These are phyloP conservation scores for Mesorhabditis spiculigera DNA, from an alignment of 2,888 invertebrate species.

Conservation along the genomic window DNA sequence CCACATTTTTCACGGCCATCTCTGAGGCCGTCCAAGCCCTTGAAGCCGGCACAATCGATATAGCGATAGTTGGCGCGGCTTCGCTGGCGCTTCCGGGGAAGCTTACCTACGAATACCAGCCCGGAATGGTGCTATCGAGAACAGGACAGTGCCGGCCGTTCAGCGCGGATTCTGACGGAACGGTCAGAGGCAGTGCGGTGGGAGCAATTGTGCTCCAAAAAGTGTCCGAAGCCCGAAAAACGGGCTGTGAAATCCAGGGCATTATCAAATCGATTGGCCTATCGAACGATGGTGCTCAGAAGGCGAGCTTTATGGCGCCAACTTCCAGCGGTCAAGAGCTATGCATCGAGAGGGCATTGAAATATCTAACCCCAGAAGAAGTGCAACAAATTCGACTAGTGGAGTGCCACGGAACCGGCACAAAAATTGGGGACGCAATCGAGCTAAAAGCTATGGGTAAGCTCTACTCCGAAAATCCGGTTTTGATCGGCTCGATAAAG, in stretches of 20 bases:
- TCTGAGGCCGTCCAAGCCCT: constrained; percentile 29
- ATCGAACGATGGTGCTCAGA: constrained; percentile 43
- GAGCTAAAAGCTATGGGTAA: constrained; percentile 36
- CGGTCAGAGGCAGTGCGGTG: constrained; percentile 41
- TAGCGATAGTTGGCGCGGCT: constrained; percentile 42
- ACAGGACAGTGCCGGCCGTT: constrained; percentile 46
- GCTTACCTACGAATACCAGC: constrained; percentile 23
- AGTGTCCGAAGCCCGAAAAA: constrained; percentile 8
- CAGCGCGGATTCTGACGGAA: constrained; percentile 38
- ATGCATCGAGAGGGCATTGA: constrained; percentile 45
- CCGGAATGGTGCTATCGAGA: constrained; percentile 26
- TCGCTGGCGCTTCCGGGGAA: constrained; percentile 29
- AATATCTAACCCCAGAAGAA: constrained; percentile 18
- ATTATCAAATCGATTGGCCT: constrained; percentile 30
- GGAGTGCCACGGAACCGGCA: constrained; percentile 94
- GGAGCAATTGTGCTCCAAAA: constrained; percentile 42
- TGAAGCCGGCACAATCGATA: constrained; percentile 23
- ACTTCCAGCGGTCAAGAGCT: constrained; percentile 38
- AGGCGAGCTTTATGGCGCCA: constrained; percentile 54
- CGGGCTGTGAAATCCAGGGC: constrained; percentile 36
- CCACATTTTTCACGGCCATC: constrained; percentile 46
- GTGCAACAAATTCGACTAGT: constrained; percentile 82
- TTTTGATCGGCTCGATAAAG: constrained; percentile 42
- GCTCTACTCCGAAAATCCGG: constrained; percentile 19
- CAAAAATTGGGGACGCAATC: constrained; percentile 46